Evolutionary conservation across 2,113 vertebrate species (phyloP).

Genomic region (Neotragus moschatus): DNA sequence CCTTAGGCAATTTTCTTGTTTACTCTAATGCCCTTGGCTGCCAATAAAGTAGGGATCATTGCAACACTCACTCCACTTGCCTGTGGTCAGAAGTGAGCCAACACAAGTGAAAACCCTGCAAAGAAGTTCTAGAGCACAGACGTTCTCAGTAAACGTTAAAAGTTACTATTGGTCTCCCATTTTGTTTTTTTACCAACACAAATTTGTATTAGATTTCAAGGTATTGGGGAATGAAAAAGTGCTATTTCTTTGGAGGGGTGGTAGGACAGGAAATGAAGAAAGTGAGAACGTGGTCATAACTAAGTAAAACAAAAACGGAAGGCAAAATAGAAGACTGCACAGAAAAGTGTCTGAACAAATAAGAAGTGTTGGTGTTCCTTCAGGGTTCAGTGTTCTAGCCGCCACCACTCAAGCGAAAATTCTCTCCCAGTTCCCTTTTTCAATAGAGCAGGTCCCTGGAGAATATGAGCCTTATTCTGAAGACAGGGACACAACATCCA

Average conservation of each 20-base stretch:
- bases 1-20: background rate
- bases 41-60: background rate
- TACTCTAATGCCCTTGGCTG: background rate
- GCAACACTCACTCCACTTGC: background rate
- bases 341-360: background rate
- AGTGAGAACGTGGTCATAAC: background rate
- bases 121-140: background rate
- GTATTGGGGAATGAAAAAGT: background rate
- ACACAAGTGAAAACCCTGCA: background rate
- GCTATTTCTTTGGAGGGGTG: background rate
- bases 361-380: background rate
- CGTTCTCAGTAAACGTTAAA: background rate
- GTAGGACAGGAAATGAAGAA: background rate
- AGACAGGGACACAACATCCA: background rate
- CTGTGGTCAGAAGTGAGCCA: background rate
- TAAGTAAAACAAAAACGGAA: background rate
- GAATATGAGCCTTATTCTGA: background rate
- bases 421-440: background rate
- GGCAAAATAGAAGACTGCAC: background rate
- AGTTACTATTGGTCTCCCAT: background rate
- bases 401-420: background rate
- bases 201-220: background rate
- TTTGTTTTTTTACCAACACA: background rate
- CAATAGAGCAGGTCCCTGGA: background rate
- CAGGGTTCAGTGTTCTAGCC: background rate